Conservation (phyloP, 2,888 invertebrate genomes). For the Myathropa florea region DNA sequence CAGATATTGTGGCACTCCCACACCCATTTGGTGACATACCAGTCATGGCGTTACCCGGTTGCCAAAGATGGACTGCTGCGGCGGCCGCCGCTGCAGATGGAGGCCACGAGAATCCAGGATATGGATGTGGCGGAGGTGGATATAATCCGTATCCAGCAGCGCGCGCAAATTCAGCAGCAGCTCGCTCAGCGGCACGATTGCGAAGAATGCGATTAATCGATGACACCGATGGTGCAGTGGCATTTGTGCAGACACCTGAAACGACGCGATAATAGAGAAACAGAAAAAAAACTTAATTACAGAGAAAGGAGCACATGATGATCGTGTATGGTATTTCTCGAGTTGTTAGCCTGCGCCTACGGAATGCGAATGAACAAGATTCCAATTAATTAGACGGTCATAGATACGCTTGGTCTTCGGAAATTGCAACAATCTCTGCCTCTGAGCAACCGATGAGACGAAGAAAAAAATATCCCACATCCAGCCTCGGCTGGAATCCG, state of each 20-base stretch:
- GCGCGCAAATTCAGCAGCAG: conserved; percentile 96
- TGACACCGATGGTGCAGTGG: conserved; percentile 97
- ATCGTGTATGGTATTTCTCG: conserved; percentile 36
- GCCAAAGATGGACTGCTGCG: conserved; percentile 82
- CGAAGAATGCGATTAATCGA: conserved; percentile 97
- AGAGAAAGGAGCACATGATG: conserved; percentile 58
- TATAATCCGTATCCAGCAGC: conserved; percentile 94
- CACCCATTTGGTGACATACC: conserved; percentile 82
- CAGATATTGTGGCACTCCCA: conserved; percentile 82
- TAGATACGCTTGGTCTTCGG: conserved; percentile 61
- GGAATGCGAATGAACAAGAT: conserved; percentile 64
- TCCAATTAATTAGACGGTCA: conserved; percentile 66
- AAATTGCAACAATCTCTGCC: conserved; percentile 33
- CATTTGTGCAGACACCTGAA: conserved; percentile 96
- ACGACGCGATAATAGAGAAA: conserved; percentile 50
- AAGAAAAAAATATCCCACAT: neutral
- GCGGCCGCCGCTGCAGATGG: conserved; percentile 79
- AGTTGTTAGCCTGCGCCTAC: conserved; percentile 49
- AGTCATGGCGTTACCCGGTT: conserved; percentile 82
- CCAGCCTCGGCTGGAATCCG: conserved; percentile 40
- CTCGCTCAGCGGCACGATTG: conserved; percentile 97
- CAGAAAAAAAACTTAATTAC: conserved; percentile 23
- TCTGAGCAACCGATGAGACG: neutral
- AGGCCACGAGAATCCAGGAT: conserved; percentile 83
- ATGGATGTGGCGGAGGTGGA: conserved; percentile 86